Percentiles rank a stretch among this genome's conserved stretches.
Evolutionary conservation across 2,113 vertebrate genomes (phyloP).

Genomic region (Barnardius zonarius): DNA sequence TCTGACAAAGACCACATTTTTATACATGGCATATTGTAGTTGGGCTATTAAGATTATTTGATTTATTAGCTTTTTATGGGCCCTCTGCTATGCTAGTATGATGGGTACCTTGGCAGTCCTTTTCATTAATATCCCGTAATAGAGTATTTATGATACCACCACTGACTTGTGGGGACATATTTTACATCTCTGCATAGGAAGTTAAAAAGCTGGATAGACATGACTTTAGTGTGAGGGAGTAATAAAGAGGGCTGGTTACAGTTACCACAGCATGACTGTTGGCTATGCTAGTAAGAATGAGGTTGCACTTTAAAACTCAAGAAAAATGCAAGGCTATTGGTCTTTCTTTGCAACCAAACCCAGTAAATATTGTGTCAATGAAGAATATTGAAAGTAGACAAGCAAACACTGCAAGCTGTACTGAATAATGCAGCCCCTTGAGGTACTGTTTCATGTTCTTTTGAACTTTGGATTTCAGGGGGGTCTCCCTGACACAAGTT

Average conservation of each 20-base stretch:
- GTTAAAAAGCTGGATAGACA: slow-evolving; percentile 29
- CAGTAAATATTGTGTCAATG: background rate
- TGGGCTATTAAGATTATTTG: slow-evolving; percentile 42
- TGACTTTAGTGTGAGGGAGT: slow-evolving; percentile 3
- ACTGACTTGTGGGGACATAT: slow-evolving; percentile 48
- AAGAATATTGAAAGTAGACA: background rate
- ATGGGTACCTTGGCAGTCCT: slow-evolving; percentile 31
- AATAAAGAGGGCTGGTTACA: slow-evolving; percentile 25
- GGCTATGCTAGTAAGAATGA: background rate
- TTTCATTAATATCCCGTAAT: slow-evolving; percentile 74
- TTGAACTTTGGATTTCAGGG: background rate
- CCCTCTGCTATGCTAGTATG: slow-evolving; percentile 25
- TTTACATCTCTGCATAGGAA: slow-evolving; percentile 54
- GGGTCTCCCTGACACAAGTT: background rate
- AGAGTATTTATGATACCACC: slow-evolving; percentile 66
- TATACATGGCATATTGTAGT: slow-evolving; percentile 45
- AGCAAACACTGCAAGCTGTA: background rate
- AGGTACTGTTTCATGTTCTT: background rate
- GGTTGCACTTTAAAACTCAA: background rate
- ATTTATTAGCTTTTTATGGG: slow-evolving; percentile 63
- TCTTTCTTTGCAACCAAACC: background rate
- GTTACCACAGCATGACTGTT: background rate
- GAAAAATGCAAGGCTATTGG: background rate
- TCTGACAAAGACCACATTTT: slow-evolving; percentile 58
- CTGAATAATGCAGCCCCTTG: background rate